Evolutionary conservation across 2,888 invertebrate genomes (phyloP), one percentile per base, ranked within the genome.

Genomic region (Caenorhabditis imperialis): DNA sequence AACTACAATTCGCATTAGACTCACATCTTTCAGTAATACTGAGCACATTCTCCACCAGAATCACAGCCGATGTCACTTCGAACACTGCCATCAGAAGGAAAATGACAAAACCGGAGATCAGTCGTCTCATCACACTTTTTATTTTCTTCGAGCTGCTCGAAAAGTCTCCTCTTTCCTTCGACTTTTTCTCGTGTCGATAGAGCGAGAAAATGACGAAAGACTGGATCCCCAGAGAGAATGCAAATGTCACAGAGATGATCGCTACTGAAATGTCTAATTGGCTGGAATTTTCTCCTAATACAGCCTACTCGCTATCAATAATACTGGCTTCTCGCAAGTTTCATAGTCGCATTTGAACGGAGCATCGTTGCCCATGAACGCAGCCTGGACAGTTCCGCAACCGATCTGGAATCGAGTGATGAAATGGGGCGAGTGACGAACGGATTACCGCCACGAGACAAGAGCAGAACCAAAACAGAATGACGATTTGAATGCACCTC

Each of bases 331-430:
- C 12, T 55, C 65, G 42, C 65, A 65, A 12, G 14, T 54, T 14
- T 33, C 20, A 20, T 65, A 65, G 35, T 65, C 65, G 35, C 65
- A 65, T 18, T 35, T 1, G 12, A 65, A 54, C 16, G 65, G 65
- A 3, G 65, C 12, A 23, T 50, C 18, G 18, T 50, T 40, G 8
- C 47, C 47, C 6, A 65, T 16, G n/a, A 65, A 65, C 4, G 65
- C 65, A 1, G 65, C 55, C 12, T 65, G 55, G 16, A 55, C 25
- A 8, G 55, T 55, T 20, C 65, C 65, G 18, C 55, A 55, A 3
- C 55, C 48, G 25, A 65, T 33, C 61, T 61, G 44, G 23, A 51
- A 37, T 23, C 25, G 14, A 8, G 38, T 60, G n/a, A n/a, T n/a
- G n/a, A n/a, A n/a, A n/a, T n/a, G n/a, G n/a, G n/a, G n/a, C 40